A percentile compares a stretch with the other conserved stretches of the same genome.
Conservation (phyloP, 2,888 invertebrate species). For the Zele albiditarsus region DNA sequence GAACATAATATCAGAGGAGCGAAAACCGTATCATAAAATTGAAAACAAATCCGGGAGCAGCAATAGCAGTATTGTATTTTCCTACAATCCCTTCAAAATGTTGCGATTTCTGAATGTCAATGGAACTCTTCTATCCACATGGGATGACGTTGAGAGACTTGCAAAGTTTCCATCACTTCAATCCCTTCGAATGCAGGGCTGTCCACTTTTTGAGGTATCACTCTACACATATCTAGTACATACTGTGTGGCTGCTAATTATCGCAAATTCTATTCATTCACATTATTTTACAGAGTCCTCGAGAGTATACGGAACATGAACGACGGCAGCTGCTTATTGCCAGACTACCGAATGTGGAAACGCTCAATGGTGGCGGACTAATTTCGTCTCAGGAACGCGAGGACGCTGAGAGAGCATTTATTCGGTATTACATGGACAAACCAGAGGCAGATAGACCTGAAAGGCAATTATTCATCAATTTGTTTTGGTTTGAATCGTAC, state of each 20-base stretch:
- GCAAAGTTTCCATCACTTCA: slow-evolving; percentile 87
- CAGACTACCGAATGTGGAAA: slow-evolving; percentile 87
- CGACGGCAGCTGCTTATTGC: slow-evolving; percentile 90
- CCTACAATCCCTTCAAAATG: slow-evolving; percentile 75
- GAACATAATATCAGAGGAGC: slow-evolving; percentile 56
- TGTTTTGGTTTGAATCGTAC: slow-evolving; percentile 15
- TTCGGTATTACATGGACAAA: slow-evolving; percentile 92
- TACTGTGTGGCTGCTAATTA: no score
- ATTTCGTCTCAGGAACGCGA: slow-evolving; percentile 90
- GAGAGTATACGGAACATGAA: slow-evolving; percentile 92
- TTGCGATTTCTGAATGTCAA: slow-evolving; percentile 89
- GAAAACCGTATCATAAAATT: slow-evolving; percentile 72
- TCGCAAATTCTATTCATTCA: slow-evolving; percentile 16
- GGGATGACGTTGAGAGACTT: slow-evolving; percentile 92
- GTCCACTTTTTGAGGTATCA: slow-evolving; percentile 76
- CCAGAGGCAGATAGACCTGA: slow-evolving; percentile 88
- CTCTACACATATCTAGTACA: neutral
- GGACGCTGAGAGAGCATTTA: slow-evolving; percentile 94
- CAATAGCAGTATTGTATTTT: slow-evolving; percentile 64
- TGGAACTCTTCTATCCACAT: slow-evolving; percentile 86
- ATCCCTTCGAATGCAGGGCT: slow-evolving; percentile 88
- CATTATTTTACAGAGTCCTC: slow-evolving; percentile 67
- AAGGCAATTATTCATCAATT: slow-evolving; percentile 75
- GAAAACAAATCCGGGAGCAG: slow-evolving; percentile 78
- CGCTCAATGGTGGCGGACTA: slow-evolving; percentile 91